Evolutionary conservation across 2,113 vertebrate genomes (phyloP), one percentile per base, ranked within the genome.

Genomic region (Phaethon lepturus): DNA sequence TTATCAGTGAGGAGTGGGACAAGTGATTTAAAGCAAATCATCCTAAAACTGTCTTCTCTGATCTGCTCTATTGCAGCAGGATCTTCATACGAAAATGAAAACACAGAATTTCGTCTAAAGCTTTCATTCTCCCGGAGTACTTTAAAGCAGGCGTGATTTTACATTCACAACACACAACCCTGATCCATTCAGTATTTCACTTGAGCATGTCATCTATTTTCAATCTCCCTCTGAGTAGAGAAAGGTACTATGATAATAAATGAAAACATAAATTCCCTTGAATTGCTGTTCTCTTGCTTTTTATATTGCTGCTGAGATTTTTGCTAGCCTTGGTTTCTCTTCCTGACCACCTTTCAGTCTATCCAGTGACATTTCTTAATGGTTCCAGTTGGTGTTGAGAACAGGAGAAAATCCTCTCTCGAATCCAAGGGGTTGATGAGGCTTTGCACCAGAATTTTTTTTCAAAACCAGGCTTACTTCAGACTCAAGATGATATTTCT

Each of bases 221-320:
- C 95, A 95, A 29, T 95, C 88, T 94, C 62, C 60, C 86, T 75
- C 69, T 60, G 80, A 86, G 88, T 20, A 93, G 62, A 78, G 60
- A 89, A 92, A 91, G 84, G 69, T 84, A 89, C 88, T 91, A 81
- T 7, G 25, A 89, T 97, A 96, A 96, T 95, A 96, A 97, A 97
- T 95, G 95, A 96, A 96, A 97, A 85, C 93, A 97, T 95, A 93
- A 95, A 97, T 95, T 95, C 69, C 42, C 38, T 92, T 91, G 69
- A 96, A 95, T 94, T 92, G 93, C 95, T 86, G 19, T 84, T 91
- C 80, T 64, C 86, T 91, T 55, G 18, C 88, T 81, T 95, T 96
- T 94, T 96, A 72, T 90, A 75, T 45, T 79, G 62, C 73, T 86
- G 42, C 77, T 93, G 92, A 90, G 91, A 62, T 53, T 91, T 94